These are phyloP conservation scores for Acanthosoma haemorrhoidale DNA, from an alignment of 2,888 invertebrate genomes.

Conservation along the genomic window DNA sequence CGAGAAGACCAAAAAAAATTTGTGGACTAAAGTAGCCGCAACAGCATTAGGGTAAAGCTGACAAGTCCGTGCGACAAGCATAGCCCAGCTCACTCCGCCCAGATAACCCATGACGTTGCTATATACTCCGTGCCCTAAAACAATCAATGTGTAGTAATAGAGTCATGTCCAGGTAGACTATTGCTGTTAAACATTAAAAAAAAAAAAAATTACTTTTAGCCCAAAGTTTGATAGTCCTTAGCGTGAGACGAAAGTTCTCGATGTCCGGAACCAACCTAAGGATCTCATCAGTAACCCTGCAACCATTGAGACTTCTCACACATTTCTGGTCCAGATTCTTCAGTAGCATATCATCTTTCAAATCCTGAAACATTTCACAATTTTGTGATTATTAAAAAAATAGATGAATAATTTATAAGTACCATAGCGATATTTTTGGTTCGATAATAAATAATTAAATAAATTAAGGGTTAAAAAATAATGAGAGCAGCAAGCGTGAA, in stretches of 20 bases:
- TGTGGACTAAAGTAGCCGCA: conserved; percentile 90
- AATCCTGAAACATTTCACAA: conserved; percentile 59
- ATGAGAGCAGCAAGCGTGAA: background rate
- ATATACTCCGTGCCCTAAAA: conserved; percentile 87
- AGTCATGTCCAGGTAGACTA: background rate
- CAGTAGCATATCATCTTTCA: conserved; percentile 82
- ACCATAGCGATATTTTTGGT: background rate
- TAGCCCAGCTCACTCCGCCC: conserved; percentile 99
- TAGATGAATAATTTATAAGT: background rate
- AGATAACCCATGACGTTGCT: conserved; percentile 96
- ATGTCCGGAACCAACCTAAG: conserved; percentile 90
- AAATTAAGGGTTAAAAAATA: background rate
- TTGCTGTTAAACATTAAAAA: background rate
- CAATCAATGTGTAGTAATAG: conserved; percentile 6
- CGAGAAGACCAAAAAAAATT: conserved; percentile 97
- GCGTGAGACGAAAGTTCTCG: conserved; percentile 86
- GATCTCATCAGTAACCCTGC: conserved; percentile 97
- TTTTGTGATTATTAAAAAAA: background rate
- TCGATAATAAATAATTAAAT: conserved; percentile 8
- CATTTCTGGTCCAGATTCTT: conserved; percentile 95
- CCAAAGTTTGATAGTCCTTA: conserved; percentile 95
- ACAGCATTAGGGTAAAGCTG: conserved; percentile 97
- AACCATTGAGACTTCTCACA: conserved; percentile 94
- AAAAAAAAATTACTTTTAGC: conserved; percentile 77
- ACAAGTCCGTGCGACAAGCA: conserved; percentile 96